Evolutionary conservation across 2,888 invertebrate genomes (phyloP), one percentile per base, ranked within the genome.

Genomic region (Lasioglossum pauxillum): DNA sequence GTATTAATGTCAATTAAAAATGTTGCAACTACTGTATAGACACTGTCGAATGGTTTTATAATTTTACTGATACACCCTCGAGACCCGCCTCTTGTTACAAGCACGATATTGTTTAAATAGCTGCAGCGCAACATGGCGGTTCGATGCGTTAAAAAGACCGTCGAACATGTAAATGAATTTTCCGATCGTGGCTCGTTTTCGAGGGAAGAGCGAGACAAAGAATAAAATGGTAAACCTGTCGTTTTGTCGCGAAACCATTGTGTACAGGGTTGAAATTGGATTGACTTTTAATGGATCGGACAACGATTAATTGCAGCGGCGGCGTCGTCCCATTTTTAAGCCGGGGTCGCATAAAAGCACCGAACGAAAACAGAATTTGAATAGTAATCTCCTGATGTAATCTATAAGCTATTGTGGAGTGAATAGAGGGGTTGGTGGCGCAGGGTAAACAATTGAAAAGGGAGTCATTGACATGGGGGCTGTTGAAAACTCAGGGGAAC

Each of bases 371-470:
- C 78, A 67, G 38, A 72, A 85, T 82, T 82, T 85, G 82, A 85
- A 78, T 82, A 75, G 86, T 83, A 78, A 82, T 85, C 78, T 85
- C 57, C 53, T 82, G 73, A 82, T 53, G 83, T 78, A 80, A 85
- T 87, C 79, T 80, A 78, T 80, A 83, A 86, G 80, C 78, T 57
- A 76, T 80, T 80, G 74, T 79, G 76, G 64, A 57, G 31, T 60
- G 78, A 83, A 74, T 85, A 71, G 82, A 84, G 80, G 85, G 90
- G 89, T 75, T 46, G 82, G 71, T 78, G 90, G 83, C 80, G 88
- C 79, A 88, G 90, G 92, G 91, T 92, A 93, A 93, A 93, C 91
- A 91, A 89, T 88, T 90, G 79, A 92, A 92, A 92, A 93, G 92
- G 90, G 91, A 93, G 91, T 91, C 89, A 88, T 90, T 93, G 91